Evolutionary conservation across 35 echinoderm and acorn worm genomes (phyloP).

Genomic region (Lytechinus pictus): DNA sequence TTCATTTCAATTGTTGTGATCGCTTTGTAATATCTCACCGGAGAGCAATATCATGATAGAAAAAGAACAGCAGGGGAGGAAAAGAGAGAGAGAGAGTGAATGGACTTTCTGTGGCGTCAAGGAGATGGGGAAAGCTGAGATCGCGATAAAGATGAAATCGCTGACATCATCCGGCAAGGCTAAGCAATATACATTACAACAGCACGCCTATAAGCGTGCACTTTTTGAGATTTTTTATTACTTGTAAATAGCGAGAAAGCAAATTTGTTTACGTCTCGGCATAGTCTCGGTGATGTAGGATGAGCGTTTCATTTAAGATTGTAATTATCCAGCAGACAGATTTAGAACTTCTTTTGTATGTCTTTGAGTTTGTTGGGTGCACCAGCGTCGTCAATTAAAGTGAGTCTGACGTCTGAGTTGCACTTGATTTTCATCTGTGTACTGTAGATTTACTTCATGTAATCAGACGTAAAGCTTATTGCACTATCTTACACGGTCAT

Average conservation of each 20-base stretch:
- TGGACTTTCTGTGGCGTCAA: slow-evolving; percentile 36
- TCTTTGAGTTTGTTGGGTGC: background rate
- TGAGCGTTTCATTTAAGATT: background rate
- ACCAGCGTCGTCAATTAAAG: background rate
- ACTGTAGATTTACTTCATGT: background rate
- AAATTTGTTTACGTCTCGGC: background rate
- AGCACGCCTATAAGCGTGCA: slow-evolving; percentile 3
- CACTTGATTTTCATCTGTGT: background rate
- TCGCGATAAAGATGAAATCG: slow-evolving; percentile 18
- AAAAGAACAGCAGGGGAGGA: background rate
- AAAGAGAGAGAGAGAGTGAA: slow-evolving; percentile 19
- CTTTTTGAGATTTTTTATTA: background rate
- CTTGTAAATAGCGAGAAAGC: background rate
- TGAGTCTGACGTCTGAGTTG: background rate
- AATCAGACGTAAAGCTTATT: background rate
- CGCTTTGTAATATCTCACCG: background rate
- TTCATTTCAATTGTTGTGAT: slow-evolving; percentile 22
- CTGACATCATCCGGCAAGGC: background rate
- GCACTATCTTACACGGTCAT: too few species aligned
- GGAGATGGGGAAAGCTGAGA: background rate
- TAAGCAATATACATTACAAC: background rate
- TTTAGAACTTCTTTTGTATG: background rate
- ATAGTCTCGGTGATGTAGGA: background rate
- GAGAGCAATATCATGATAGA: background rate
- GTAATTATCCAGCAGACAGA: background rate